phyloP scores from a whole-genome alignment of 2,888 invertebrate species.

The Stomorhina lunata region DNA sequence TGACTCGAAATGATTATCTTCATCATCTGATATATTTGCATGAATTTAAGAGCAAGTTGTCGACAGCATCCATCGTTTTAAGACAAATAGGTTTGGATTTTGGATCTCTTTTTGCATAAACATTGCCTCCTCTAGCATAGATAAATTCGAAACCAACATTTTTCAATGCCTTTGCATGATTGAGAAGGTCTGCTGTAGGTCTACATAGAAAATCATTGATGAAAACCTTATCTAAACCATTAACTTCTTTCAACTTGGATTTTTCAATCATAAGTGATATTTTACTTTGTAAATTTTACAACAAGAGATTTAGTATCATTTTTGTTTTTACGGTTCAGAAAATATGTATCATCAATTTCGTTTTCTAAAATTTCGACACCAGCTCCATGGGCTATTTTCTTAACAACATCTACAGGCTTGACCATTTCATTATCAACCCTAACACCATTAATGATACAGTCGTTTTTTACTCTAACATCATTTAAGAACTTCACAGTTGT shows the following conservation, averaged over 20 bases:
- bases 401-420: background rate
- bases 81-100: background rate
- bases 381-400: background rate
- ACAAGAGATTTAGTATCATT: background rate
- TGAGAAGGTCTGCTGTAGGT: background rate
- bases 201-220: constrained; percentile 9
- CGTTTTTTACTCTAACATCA: background rate
- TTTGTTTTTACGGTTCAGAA: background rate
- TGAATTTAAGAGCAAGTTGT: background rate
- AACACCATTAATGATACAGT: constrained; percentile 13
- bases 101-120: background rate
- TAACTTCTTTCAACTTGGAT: background rate
- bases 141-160: background rate
- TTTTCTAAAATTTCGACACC: background rate
- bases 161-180: background rate
- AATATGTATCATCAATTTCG: constrained; percentile 2
- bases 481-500: background rate
- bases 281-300: constrained; percentile 21
- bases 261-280: background rate
- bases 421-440: background rate
- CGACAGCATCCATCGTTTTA: background rate
- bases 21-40: background rate
- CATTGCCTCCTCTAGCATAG: background rate
- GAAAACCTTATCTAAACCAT: background rate
- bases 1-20: background rate